Percentiles rank a stretch among this genome's conserved stretches.
These are phyloP conservation scores for Trissolcus japonicus DNA, from an alignment of 2,888 invertebrate species.

Conservation along the genomic window DNA sequence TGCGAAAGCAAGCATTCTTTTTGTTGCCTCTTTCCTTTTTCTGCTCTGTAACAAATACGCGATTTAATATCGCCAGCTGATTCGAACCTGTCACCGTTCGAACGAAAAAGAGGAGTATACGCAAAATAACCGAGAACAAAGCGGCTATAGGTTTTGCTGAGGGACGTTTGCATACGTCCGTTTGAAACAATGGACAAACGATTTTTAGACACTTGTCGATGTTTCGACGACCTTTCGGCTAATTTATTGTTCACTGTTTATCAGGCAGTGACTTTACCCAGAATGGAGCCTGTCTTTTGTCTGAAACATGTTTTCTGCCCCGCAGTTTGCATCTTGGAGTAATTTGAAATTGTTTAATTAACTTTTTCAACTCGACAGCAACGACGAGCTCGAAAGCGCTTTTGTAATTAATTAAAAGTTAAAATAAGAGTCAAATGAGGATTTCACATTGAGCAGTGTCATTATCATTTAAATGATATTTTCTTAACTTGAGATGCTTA, in stretches of 20 bases:
- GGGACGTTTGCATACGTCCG: slow-evolving; percentile 12
- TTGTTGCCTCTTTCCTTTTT: slow-evolving; percentile 17
- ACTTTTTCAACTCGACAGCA: too few relatives aligned
- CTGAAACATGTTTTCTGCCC: too few relatives aligned
- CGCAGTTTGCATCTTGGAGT: too few relatives aligned
- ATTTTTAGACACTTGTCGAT: slow-evolving; percentile 12
- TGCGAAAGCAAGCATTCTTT: slow-evolving; percentile 27
- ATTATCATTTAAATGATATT: too few relatives aligned
- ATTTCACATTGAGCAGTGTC: too few relatives aligned
- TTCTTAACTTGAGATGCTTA: not conserved
- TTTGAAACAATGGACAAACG: slow-evolving; percentile 17
- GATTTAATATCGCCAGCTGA: slow-evolving; percentile 44
- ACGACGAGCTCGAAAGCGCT: too few relatives aligned
- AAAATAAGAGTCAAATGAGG: too few relatives aligned
- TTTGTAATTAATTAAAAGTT: too few relatives aligned
- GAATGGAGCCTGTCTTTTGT: too few relatives aligned
- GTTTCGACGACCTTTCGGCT: slow-evolving; percentile 5
- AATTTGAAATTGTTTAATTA: too few relatives aligned
- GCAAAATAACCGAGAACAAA: slow-evolving; percentile 48
- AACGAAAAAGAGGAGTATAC: slow-evolving; percentile 14
- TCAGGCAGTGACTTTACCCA: not conserved
- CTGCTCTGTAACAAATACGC: slow-evolving; percentile 26
- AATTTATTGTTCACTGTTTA: slow-evolving; percentile 3
- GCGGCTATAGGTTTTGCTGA: slow-evolving; percentile 26
- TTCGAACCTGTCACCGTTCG: slow-evolving; percentile 8